Evolutionary conservation across 2,797 vertebrate species (phyloP).

Genomic region (Ispidina picta): DNA sequence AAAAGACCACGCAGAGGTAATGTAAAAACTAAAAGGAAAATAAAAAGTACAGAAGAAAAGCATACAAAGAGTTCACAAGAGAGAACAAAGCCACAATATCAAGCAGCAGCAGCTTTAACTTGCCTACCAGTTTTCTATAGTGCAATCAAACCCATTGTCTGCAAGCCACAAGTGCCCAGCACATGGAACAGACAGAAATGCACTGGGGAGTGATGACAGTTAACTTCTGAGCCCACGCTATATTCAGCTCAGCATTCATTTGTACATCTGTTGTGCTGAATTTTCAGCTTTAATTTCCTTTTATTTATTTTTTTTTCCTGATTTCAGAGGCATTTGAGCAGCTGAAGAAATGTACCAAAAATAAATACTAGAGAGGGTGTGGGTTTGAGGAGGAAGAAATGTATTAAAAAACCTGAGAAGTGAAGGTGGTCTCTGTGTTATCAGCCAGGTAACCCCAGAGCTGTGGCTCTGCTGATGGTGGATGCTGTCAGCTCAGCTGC

Average conservation of each 20-base stretch:
- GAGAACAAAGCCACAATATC: slow-evolving; percentile 34
- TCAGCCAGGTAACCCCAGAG: neutral
- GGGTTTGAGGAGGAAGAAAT: neutral
- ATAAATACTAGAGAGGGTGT: neutral
- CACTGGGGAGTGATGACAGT: slow-evolving; percentile 44
- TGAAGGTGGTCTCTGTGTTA: neutral
- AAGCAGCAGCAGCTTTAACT: slow-evolving; percentile 44
- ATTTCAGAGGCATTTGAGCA: slow-evolving; percentile 27
- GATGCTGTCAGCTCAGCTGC: neutral
- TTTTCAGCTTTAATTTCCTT: slow-evolving; percentile 1
- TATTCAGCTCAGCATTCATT: slow-evolving; percentile 57
- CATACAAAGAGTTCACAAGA: neutral
- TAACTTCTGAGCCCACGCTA: slow-evolving; percentile 48
- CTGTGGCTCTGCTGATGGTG: neutral
- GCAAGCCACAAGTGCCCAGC: slow-evolving; percentile 70
- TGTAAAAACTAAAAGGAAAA: slow-evolving; percentile 5
- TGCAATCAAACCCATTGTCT: slow-evolving; percentile 70
- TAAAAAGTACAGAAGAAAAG: slow-evolving; percentile 10
- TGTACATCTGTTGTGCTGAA: slow-evolving; percentile 59
- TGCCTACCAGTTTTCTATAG: slow-evolving; percentile 39
- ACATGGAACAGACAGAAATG: slow-evolving; percentile 68
- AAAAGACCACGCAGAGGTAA: slow-evolving; percentile 22
- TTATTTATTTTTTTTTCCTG: neutral
- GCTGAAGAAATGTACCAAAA: slow-evolving; percentile 18
- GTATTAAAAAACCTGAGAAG: neutral